Evolutionary conservation across 2,113 vertebrate species (phyloP).

Genomic region (Bucco capensis): DNA sequence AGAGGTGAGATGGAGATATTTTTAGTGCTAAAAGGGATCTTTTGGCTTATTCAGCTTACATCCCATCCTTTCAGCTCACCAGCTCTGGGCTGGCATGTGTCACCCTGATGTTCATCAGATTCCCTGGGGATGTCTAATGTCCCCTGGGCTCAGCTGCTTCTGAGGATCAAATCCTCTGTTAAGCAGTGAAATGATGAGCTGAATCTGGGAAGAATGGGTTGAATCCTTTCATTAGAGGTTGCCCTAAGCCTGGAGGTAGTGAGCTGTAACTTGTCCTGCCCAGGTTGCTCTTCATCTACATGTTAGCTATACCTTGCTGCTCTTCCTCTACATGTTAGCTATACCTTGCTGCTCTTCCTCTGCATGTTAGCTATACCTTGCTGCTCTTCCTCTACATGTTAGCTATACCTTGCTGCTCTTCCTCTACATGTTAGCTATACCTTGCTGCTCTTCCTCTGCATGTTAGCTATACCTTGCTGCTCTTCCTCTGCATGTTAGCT

Average conservation of each 20-base stretch:
- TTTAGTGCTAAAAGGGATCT: background rate
- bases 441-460: no score
- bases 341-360: no score
- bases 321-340: no score
- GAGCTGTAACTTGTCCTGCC: background rate
- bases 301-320: no score
- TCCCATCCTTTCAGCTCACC: background rate
- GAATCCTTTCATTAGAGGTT: conserved; percentile 3
- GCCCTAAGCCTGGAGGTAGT: background rate
- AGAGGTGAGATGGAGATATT: accelerated
- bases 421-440: no score
- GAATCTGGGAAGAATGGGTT: background rate
- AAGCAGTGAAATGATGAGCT: background rate
- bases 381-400: no score
- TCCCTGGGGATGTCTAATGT: background rate
- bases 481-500: no score
- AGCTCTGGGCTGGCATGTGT: background rate
- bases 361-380: no score
- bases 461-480: no score
- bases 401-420: no score
- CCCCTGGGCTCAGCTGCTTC: background rate
- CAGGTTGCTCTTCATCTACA: background rate
- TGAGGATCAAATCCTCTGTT: background rate
- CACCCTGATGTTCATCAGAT: accelerated
- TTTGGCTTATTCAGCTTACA: background rate